Conservation (phyloP, 2,113 vertebrate genomes). For the Acrocephalus kingi region DNA sequence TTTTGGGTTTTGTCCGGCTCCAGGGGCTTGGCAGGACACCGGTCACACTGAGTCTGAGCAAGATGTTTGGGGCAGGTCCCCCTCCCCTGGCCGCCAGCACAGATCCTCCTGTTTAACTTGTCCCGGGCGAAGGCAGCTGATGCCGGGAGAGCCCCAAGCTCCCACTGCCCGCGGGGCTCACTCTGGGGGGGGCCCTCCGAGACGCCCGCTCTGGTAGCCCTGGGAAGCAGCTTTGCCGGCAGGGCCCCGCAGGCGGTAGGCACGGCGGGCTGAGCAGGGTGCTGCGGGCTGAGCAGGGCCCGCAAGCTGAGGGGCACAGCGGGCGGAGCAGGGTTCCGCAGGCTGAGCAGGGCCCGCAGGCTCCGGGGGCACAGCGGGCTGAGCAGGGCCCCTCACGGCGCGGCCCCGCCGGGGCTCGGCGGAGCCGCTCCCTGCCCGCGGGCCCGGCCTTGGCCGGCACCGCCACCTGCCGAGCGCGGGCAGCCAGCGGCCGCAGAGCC, state of each 20-base stretch:
- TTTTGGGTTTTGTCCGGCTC: background rate
- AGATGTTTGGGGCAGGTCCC: background rate
- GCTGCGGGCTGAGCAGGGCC: too few species aligned
- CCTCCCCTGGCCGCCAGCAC: rapidly evolving
- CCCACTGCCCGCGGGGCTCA: rapidly evolving
- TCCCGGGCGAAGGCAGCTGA: rapidly evolving
- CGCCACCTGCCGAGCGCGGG: constrained; percentile 45
- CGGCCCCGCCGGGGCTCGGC: too few species aligned
- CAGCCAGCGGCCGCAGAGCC: background rate
- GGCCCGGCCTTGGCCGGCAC: constrained; percentile 48
- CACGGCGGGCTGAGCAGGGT: background rate
- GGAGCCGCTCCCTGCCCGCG: background rate
- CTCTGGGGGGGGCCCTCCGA: background rate
- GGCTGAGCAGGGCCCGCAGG: too few species aligned
- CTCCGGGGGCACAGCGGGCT: too few species aligned
- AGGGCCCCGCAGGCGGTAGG: rapidly evolving
- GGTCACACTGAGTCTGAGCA: rapidly evolving
- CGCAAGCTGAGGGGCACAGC: too few species aligned
- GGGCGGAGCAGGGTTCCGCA: too few species aligned
- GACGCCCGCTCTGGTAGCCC: rapidly evolving
- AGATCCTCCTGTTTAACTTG: rapidly evolving
- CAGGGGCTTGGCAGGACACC: background rate
- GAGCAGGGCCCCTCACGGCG: too few species aligned
- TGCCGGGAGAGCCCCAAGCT: rapidly evolving
- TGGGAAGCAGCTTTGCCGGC: rapidly evolving